Evolutionary conservation across 2,113 vertebrate species (phyloP), one percentile per base, ranked within the genome.

Genomic region (Paratilapia polleni): DNA sequence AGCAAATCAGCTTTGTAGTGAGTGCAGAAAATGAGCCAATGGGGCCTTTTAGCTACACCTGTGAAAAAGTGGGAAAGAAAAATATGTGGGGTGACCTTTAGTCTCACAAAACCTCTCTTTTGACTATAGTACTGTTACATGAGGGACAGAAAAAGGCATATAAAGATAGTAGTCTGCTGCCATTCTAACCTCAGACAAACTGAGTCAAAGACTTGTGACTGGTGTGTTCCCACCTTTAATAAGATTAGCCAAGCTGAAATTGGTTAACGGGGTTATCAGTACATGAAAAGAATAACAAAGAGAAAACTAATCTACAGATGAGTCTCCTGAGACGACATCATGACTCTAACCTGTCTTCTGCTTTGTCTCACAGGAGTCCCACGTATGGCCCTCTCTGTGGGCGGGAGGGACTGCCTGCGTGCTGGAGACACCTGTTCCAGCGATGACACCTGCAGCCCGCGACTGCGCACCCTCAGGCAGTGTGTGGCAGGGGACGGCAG

Each of bases 401-500:
- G 91, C 0, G 91, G 94, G 85, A 94, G 94, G 90, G 97, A 98
- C 96, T 98, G 97, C 84, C 96, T 98, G 77, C 96, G 95, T 0
- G 97, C 97, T 0, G 97, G 97, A 0, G 97, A 98, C 89, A 94
- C 96, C 59, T 98, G 97, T 91, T 97, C 97, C 91, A 96, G 90
- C 0, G 97, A 98, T 66, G 97, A 97, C 28, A 88, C 94, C 80
- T 98, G 97, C 96, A 98, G 97, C 54, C 97, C 97, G n/a, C 96
- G 96, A 15, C 96, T 98, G 91, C 96, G 97, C 38, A 98, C 97
- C 61, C 96, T 98, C 59, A 93, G 97, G 24, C 97, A 98, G 91
- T 98, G 97, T 74, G 97, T 98, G 74, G 97, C 97, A 0, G 97
- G 97, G 43, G 97, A 97, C 0, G 97, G 97, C 8, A 97, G 96